Percentiles rank a stretch among this genome's conserved stretches.
Conservation (phyloP, 2,113 vertebrate genomes). For the Sapajus apella region DNA sequence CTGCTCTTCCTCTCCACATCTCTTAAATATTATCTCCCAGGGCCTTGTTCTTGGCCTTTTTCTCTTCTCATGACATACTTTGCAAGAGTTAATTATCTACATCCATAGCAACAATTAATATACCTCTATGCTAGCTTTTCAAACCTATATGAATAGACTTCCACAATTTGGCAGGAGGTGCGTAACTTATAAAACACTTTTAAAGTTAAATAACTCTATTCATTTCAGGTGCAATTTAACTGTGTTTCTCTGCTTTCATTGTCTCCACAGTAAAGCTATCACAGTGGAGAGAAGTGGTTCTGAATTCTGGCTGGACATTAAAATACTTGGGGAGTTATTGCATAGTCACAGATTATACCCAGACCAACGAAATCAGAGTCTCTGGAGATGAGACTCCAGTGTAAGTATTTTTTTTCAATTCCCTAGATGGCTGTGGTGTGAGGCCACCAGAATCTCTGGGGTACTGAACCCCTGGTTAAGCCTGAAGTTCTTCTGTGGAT, state of each 20-base stretch:
- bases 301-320: not conserved
- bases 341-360: not conserved
- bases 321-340: not conserved
- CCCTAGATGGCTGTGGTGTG: not conserved
- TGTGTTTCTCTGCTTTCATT: not conserved
- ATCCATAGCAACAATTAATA: not conserved
- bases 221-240: not conserved
- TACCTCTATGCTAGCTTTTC: not conserved
- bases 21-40: not conserved
- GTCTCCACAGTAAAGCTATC: not conserved
- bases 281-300: not conserved
- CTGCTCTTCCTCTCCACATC: not conserved
- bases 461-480: not conserved
- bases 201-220: not conserved
- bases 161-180: not conserved
- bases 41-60: not conserved
- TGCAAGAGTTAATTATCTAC: not conserved
- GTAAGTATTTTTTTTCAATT: not conserved
- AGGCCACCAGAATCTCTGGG: not conserved
- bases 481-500: not conserved
- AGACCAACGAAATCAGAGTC: not conserved
- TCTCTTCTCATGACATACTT: not conserved
- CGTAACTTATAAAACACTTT: not conserved
- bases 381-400: not conserved
- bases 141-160: not conserved